phyloP scores from a whole-genome alignment of 2,888 invertebrate species.

The Smittia sp. region DNA sequence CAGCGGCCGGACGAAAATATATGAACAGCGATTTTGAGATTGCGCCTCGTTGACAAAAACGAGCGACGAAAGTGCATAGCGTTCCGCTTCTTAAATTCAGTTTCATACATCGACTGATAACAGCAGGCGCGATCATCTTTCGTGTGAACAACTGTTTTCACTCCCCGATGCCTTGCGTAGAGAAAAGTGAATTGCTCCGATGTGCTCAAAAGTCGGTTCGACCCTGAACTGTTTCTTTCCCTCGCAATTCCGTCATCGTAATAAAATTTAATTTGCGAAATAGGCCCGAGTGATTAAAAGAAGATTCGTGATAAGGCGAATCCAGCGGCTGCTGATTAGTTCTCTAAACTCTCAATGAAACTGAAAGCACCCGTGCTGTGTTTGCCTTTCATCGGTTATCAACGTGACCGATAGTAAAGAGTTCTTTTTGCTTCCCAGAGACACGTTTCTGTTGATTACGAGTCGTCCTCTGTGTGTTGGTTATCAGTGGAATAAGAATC shows the following conservation, averaged over 20 bases:
- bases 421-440: neutral
- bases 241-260: neutral
- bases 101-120: neutral
- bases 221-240: constrained; percentile 31
- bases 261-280: constrained; percentile 10
- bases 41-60: neutral
- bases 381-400: neutral
- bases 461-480: neutral
- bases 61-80: neutral
- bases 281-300: neutral
- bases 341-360: constrained; percentile 9
- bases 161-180: neutral
- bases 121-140: neutral
- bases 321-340: neutral
- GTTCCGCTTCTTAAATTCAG: neutral
- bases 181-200: neutral
- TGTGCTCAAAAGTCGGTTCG: constrained; percentile 3
- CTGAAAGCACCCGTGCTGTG: neutral
- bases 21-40: neutral
- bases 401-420: constrained; percentile 13
- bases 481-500: constrained; percentile 8
- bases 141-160: neutral
- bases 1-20: neutral
- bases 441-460: constrained; percentile 5
- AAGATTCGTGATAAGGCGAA: neutral